Percentiles rank a stretch among this genome's conserved stretches.
Evolutionary conservation across 1,140 invertebrate genomes (phyloP).

Genomic region (Drosophila jambulina): DNA sequence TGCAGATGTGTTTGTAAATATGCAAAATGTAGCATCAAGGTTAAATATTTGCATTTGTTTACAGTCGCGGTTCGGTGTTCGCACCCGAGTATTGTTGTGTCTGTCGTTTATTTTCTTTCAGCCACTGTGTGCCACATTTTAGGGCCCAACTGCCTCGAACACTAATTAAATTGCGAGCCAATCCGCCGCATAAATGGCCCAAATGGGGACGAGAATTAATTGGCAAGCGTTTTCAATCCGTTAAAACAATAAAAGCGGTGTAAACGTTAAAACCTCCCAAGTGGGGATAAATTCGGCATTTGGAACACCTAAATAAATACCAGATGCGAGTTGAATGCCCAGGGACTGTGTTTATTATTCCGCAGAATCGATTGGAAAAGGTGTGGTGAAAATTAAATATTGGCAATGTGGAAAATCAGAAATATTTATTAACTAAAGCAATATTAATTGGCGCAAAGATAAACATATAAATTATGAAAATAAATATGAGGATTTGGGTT

Average conservation of each 20-base stretch:
- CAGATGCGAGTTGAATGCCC: slow-evolving; percentile 29
- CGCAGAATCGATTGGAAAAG: neutral
- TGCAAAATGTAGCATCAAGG: slow-evolving; percentile 69
- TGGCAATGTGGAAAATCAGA: neutral
- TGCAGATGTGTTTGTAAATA: slow-evolving; percentile 18
- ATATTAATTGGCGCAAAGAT: neutral
- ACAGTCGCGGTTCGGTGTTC: slow-evolving; percentile 21
- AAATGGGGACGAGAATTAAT: slow-evolving; percentile 55
- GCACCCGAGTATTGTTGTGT: slow-evolving; percentile 39
- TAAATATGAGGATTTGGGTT: neutral
- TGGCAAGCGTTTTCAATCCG: slow-evolving; percentile 53
- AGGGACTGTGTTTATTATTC: slow-evolving; percentile 1
- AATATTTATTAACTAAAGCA: neutral
- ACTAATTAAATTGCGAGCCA: slow-evolving; percentile 65
- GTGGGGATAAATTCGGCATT: slow-evolving; percentile 40
- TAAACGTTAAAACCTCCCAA: slow-evolving; percentile 30
- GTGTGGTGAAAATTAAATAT: slow-evolving; percentile 6
- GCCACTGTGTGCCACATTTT: slow-evolving; percentile 46
- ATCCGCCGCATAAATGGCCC: slow-evolving; percentile 26
- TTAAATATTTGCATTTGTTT: slow-evolving; percentile 78
- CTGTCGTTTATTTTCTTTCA: slow-evolving; percentile 42
- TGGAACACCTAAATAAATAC: slow-evolving; percentile 47
- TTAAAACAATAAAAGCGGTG: slow-evolving; percentile 48
- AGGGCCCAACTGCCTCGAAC: slow-evolving; percentile 41
- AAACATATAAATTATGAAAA: slow-evolving; percentile 1